A percentile compares a stretch with the other conserved stretches of the same genome.
Evolutionary conservation across 2,888 invertebrate genomes (phyloP).

Genomic region (Epinotia demarniana): DNA sequence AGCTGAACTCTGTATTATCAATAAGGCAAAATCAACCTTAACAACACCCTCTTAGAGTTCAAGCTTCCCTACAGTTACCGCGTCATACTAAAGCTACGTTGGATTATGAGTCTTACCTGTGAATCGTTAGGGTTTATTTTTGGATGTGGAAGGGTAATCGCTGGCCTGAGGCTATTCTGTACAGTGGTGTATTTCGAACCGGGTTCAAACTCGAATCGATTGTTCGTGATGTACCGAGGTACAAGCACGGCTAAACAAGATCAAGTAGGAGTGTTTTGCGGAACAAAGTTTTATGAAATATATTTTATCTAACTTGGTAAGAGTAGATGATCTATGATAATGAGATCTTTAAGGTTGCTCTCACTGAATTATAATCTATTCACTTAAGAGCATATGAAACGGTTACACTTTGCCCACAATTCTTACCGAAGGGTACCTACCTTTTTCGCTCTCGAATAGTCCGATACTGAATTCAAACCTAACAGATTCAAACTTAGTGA

Average conservation of each 20-base stretch:
- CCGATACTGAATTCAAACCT: too few species aligned
- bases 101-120: background rate
- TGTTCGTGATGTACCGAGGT: slow-evolving; percentile 34
- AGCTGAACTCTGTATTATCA: slow-evolving; percentile 42
- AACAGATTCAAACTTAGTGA: too few species aligned
- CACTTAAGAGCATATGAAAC: too few species aligned
- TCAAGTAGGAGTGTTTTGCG: background rate
- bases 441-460: too few species aligned
- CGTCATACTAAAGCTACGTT: background rate
- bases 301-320: background rate
- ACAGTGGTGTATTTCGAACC: slow-evolving; percentile 41
- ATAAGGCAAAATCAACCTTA: slow-evolving; percentile 50
- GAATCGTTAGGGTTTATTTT: slow-evolving; percentile 14
- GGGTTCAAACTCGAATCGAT: slow-evolving; percentile 40
- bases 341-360: background rate
- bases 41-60: slow-evolving; percentile 6
- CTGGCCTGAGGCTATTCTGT: slow-evolving; percentile 52
- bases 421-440: too few species aligned
- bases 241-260: slow-evolving; percentile 23
- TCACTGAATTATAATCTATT: too few species aligned
- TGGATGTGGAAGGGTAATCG: slow-evolving; percentile 35
- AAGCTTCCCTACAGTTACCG: slow-evolving; percentile 4
- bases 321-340: background rate
- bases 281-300: background rate
- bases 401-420: too few species aligned